These are phyloP conservation scores for Scaptomyza cyrtandrae DNA, from an alignment of 2,888 invertebrate species.

Conservation along the genomic window DNA sequence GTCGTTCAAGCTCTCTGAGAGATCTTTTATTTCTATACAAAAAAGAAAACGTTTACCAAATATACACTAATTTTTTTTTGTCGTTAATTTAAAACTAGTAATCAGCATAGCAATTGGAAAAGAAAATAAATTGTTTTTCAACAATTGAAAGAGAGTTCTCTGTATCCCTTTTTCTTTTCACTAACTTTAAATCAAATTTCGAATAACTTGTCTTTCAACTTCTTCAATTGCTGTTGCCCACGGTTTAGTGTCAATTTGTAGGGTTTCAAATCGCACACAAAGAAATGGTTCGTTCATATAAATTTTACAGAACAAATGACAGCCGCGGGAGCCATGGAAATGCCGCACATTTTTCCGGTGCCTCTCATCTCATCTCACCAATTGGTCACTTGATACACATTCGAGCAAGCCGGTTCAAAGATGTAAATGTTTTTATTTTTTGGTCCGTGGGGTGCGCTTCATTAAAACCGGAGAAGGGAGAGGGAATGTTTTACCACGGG, in stretches of 20 bases:
- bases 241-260: conserved; percentile 46
- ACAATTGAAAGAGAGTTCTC: too few relatives aligned
- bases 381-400: conserved; percentile 76
- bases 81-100: too few relatives aligned
- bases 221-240: conserved; percentile 22
- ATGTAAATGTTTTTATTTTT: conserved; percentile 27
- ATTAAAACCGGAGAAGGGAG: conserved; percentile 9
- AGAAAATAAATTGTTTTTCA: too few relatives aligned
- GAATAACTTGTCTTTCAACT: not conserved
- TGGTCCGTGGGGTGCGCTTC: conserved; percentile 35
- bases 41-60: too few relatives aligned
- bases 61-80: too few relatives aligned
- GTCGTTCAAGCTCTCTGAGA: too few relatives aligned
- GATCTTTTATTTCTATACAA: too few relatives aligned
- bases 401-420: conserved; percentile 45
- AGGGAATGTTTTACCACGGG: conserved; percentile 26
- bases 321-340: conserved; percentile 74
- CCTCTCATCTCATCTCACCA: conserved; percentile 38
- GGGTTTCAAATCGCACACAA: conserved; percentile 56
- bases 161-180: too few relatives aligned
- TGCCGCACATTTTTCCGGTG: conserved; percentile 53
- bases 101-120: too few relatives aligned
- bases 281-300: not conserved
- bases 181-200: too few relatives aligned
- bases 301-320: conserved; percentile 65